Base-by-base conservation (phyloP, 2,888 invertebrate genomes). In the Chironomus riparius region DNA sequence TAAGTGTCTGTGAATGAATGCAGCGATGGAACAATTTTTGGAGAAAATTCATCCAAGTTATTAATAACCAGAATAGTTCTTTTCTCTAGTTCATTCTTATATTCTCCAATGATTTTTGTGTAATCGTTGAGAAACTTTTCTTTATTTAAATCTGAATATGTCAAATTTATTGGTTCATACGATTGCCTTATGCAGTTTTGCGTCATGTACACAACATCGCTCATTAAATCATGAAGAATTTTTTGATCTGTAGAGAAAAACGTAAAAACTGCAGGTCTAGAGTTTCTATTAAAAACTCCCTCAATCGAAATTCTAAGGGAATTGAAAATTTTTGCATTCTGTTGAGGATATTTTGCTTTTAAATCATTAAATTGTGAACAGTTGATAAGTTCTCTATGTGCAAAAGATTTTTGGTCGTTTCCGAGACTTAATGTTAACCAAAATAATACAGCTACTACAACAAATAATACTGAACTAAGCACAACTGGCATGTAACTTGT, bases 1-100 rank as follows among this genome's bases (percentile, higher is more conserved):
- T 83, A 79, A 77, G 83, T 83, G 79, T 87, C 87, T 77, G 86
- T 86, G 76, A 87, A 81, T 78, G 82, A 82, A 78, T 87, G 87
- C 79, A 87, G 85, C 13, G 83, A 84, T 80, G 81, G 83, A 13
- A 72, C 76, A 68, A 68, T 28, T 61, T 48, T 13, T 0, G 6
- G 0, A 13, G 65, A n/a, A n/a, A 65, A 6, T 2, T 22, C n/a
- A 24, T 74, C 68, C 48, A 86, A 77, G 79, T 84, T 81, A 72
- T 81, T 79, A 0, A 85, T 79, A 24, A 83, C 78, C 80, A 85
- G 80, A 5, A 83, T 79, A 10, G 81, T 79, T 76, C 78, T 80
- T 15, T 80, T 75, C 21, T 80, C 77, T 21, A 83, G 79, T 22
- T 78, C 71, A 70, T 77, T 77, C 78, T 78, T 79, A 73, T 81